These are phyloP conservation scores for Teleogryllus occipitalis DNA, from an alignment of 1,140 invertebrate genomes.

Conservation along the genomic window DNA sequence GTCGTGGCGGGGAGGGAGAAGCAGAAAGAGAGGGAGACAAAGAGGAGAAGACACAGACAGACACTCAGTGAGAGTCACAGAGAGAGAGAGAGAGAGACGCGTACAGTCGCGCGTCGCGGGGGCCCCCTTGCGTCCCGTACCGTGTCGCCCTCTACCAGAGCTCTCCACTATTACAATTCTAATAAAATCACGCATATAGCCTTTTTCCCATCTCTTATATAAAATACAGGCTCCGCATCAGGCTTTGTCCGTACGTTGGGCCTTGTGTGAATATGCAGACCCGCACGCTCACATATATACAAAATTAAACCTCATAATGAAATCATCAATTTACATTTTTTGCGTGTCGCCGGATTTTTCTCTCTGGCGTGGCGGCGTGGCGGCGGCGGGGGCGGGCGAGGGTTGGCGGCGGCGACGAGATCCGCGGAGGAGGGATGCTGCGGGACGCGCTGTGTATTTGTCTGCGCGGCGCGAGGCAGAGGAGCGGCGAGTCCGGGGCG, in stretches of 20 bases:
- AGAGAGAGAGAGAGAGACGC: too few species aligned
- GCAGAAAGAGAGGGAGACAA: too few species aligned
- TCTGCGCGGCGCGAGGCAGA: neutral
- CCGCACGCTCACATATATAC: neutral
- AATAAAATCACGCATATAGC: slow-evolving; percentile 1
- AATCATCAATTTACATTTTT: slow-evolving; percentile 6
- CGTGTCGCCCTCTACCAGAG: too few species aligned
- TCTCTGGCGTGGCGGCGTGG: neutral
- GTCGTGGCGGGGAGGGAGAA: too few species aligned
- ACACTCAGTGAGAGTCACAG: too few species aligned
- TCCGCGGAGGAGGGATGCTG: neutral
- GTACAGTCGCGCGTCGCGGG: too few species aligned
- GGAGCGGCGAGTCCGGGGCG: too few species aligned
- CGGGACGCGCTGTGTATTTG: neutral
- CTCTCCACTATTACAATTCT: neutral
- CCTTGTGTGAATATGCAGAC: slow-evolving; percentile 3
- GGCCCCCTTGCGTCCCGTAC: too few species aligned
- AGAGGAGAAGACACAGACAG: too few species aligned
- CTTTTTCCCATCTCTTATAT: neutral
- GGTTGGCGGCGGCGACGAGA: neutral
- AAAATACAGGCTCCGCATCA: neutral
- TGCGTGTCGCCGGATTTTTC: neutral
- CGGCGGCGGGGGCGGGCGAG: too few species aligned
- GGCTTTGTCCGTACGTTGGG: neutral
- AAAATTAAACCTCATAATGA: slow-evolving; percentile 6